These are phyloP conservation scores for Crocidura indochinensis DNA, from an alignment of 2,797 vertebrate genomes.

Conservation along the genomic window DNA sequence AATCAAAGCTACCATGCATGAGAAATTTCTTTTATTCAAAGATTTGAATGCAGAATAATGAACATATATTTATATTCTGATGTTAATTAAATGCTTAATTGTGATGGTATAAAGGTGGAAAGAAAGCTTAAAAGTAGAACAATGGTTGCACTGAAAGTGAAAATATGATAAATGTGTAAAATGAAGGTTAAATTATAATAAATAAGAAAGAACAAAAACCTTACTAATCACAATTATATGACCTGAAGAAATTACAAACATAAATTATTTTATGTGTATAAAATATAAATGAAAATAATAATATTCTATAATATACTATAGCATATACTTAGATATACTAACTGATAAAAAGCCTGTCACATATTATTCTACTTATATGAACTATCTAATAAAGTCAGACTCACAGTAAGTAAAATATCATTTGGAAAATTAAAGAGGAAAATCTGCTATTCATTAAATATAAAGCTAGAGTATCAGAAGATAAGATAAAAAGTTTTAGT, in stretches of 20 bases:
- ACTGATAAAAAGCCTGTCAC: background rate
- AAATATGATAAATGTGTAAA: background rate
- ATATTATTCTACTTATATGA: background rate
- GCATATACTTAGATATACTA: background rate
- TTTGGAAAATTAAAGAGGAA: background rate
- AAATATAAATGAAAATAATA: no score
- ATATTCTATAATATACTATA: no score
- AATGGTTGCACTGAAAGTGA: background rate
- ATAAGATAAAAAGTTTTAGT: background rate
- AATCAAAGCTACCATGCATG: background rate
- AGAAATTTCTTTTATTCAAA: constrained; percentile 11
- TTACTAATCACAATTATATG: no score
- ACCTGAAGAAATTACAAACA: no score
- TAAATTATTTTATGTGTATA: no score
- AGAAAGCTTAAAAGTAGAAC: no score
- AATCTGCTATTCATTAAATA: background rate
- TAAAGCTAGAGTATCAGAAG: background rate
- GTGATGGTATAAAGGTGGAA: background rate
- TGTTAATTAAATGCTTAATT: background rate
- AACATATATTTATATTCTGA: background rate
- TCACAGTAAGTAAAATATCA: background rate
- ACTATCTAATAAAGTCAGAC: background rate
- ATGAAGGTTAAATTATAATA: no score
- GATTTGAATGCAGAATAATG: background rate
- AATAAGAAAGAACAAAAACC: no score